Percentiles rank a stretch among this genome's conserved stretches.
phyloP scores from a whole-genome alignment of 2,797 vertebrate species.

The Avahi laniger region DNA sequence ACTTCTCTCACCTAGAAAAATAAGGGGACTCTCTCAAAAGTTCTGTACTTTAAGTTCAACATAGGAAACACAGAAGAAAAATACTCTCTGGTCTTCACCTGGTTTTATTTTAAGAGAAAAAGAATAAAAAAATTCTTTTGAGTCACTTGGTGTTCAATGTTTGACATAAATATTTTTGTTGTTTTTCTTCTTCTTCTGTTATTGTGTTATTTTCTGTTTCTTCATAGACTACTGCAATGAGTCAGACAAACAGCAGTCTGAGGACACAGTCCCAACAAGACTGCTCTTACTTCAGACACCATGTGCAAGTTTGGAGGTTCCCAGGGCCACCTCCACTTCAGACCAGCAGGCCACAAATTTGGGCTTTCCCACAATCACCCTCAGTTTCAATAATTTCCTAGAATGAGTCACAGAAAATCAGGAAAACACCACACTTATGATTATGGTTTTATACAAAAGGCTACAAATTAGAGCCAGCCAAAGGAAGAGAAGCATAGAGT shows the following conservation, averaged over 20 bases:
- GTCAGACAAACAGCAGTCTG: not conserved
- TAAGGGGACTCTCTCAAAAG: not conserved
- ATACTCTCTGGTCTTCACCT: not conserved
- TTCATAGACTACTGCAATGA: not conserved
- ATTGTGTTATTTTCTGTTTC: not conserved
- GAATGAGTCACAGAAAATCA: conserved; percentile 2
- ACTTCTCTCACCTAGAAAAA: not conserved
- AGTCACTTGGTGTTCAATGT: not conserved
- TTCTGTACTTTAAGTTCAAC: not conserved
- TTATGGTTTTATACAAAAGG: not conserved
- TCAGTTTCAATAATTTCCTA: not conserved
- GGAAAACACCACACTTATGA: not conserved
- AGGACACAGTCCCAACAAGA: not conserved
- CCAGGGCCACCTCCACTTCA: not conserved
- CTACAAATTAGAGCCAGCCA: not conserved
- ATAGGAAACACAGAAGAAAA: not conserved
- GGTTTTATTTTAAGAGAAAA: conserved; percentile 28
- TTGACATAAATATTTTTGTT: conserved; percentile 15
- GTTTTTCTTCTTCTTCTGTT: not conserved
- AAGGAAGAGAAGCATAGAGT: not conserved
- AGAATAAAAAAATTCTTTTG: not conserved
- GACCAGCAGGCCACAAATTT: not conserved
- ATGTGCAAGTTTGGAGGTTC: not conserved
- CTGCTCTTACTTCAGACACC: not conserved
- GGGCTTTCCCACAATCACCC: not conserved